Conservation (phyloP, 2,888 invertebrate genomes). For the Andrena praecox region DNA sequence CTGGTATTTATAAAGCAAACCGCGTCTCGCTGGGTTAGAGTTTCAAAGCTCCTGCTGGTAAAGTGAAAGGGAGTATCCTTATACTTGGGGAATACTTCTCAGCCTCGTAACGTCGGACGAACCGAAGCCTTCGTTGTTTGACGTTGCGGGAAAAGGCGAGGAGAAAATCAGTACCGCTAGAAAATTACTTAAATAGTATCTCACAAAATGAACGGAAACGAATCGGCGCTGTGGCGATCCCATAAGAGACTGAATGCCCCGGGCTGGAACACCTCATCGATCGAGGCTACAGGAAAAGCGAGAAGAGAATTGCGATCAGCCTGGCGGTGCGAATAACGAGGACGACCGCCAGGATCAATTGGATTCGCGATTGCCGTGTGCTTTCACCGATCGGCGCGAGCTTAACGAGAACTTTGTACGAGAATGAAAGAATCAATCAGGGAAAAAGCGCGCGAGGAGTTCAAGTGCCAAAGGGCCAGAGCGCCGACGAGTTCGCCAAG, state of each 20-base stretch:
- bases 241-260: too few relatives aligned
- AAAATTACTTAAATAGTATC: neutral
- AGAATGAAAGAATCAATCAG: constrained; percentile 13
- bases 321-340: neutral
- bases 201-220: too few relatives aligned
- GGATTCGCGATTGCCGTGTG: neutral
- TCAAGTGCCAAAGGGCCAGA: neutral
- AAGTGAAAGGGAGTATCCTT: constrained; percentile 53
- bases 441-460: neutral
- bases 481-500: neutral
- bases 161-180: constrained; percentile 15
- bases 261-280: too few relatives aligned
- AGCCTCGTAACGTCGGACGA: constrained; percentile 13
- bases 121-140: neutral
- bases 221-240: too few relatives aligned
- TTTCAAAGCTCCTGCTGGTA: constrained; percentile 58
- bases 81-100: constrained; percentile 43
- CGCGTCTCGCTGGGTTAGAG: constrained; percentile 46
- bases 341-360: constrained; percentile 13
- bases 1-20: constrained; percentile 56
- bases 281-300: neutral
- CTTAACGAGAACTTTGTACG: neutral
- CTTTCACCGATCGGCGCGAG: constrained; percentile 1
- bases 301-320: neutral
- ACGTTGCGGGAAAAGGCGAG: constrained; percentile 5